A percentile compares a stretch with the other conserved stretches of the same genome.
These are phyloP conservation scores for Heloderma charlesbogerti DNA, from an alignment of 2,113 vertebrate genomes.

Conservation along the genomic window DNA sequence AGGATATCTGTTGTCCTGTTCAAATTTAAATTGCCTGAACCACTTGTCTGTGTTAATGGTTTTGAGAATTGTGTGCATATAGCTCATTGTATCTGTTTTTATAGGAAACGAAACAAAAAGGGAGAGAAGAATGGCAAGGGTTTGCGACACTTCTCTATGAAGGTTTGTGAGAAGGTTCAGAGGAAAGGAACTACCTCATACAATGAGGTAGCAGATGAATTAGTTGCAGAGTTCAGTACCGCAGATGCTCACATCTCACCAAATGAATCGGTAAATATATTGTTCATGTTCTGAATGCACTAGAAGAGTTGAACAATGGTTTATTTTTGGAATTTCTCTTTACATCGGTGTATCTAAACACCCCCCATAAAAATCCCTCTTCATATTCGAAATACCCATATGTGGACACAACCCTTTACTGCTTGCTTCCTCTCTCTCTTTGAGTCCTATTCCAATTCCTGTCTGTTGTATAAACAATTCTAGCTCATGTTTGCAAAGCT, in stretches of 20 bases:
- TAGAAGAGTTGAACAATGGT: conserved; percentile 35
- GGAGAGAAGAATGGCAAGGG: conserved; percentile 99
- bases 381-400: neutral
- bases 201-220: conserved; percentile 97
- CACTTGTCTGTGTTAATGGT: neutral
- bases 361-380: neutral
- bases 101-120: conserved; percentile 94
- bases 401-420: neutral
- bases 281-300: conserved; percentile 42
- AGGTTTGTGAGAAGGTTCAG: conserved; percentile 99
- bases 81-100: conserved; percentile 30
- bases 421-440: neutral
- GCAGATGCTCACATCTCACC: conserved; percentile 95
- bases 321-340: conserved; percentile 50
- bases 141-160: conserved; percentile 98
- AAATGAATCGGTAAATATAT: conserved; percentile 89
- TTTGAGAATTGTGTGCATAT: neutral
- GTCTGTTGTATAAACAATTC: neutral
- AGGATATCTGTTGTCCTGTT: neutral
- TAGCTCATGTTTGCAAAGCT: neutral
- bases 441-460: no score
- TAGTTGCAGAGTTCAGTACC: conserved; percentile 98
- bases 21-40: neutral
- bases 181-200: conserved; percentile 98
- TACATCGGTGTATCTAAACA: conserved; percentile 1